A percentile compares a stretch with the other conserved stretches of the same genome.
These are phyloP conservation scores for Solenodon paradoxus DNA, from an alignment of 2,113 vertebrate genomes.

Conservation along the genomic window DNA sequence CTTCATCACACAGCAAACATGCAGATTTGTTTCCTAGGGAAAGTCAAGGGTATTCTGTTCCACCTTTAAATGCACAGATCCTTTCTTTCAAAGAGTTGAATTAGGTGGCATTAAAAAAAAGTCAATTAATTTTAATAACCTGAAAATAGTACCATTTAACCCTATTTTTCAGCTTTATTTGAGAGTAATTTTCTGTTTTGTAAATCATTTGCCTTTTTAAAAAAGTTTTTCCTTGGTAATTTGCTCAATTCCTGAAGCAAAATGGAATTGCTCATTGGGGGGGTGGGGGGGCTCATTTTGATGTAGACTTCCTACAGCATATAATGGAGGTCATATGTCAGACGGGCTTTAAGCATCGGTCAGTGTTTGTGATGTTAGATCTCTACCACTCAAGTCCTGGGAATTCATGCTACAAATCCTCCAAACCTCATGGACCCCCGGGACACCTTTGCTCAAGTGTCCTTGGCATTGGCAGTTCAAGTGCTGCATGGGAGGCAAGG, in stretches of 20 bases:
- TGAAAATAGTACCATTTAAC: neutral
- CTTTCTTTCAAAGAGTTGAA: neutral
- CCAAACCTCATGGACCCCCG: fast-evolving
- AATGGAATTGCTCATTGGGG: too few relatives aligned
- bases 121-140: neutral
- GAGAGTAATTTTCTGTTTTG: neutral
- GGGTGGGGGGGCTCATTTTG: too few relatives aligned
- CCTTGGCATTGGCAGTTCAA: neutral
- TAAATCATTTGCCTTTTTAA: neutral
- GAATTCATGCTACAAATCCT: neutral
- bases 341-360: too few relatives aligned
- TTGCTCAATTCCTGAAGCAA: too few relatives aligned
- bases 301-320: fast-evolving
- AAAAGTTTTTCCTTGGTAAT: too few relatives aligned
- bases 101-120: neutral
- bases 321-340: fast-evolving
- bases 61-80: neutral
- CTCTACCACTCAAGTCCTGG: fast-evolving
- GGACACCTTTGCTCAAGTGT: neutral
- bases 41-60: neutral
- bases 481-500: neutral
- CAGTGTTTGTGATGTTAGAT: fast-evolving
- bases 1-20: neutral
- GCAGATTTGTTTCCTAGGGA: neutral
- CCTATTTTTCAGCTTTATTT: neutral